Evolutionary conservation across 1,140 invertebrate genomes (phyloP).

Genomic region (Gyrodactylus bullatarudis): DNA sequence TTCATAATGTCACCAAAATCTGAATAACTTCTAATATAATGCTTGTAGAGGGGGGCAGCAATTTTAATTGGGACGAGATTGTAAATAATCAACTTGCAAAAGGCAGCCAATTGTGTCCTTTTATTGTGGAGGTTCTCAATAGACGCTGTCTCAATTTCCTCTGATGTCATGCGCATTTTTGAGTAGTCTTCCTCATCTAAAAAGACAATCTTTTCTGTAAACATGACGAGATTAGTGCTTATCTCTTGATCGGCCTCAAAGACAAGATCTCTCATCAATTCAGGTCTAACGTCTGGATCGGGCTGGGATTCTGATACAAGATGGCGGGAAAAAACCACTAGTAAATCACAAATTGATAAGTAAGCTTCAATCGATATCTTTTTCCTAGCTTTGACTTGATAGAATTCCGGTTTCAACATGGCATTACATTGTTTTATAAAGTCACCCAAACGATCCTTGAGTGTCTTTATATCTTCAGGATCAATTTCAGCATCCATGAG

Average conservation of each 20-base stretch:
- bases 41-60: conserved; percentile 70
- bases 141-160: conserved; percentile 49
- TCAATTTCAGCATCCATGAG: neutral
- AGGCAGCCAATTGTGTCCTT: conserved; percentile 67
- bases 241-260: neutral
- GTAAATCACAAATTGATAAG: conserved; percentile 58
- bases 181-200: conserved; percentile 21
- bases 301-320: conserved; percentile 15
- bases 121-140: conserved; percentile 83
- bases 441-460: neutral
- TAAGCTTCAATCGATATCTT: conserved; percentile 32
- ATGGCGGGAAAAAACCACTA: conserved; percentile 71
- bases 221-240: neutral
- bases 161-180: conserved; percentile 9
- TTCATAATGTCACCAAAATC: conserved; percentile 99
- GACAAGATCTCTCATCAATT: neutral
- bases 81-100: conserved; percentile 85
- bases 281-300: neutral
- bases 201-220: conserved; percentile 25
- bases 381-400: neutral
- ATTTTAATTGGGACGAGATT: conserved; percentile 64
- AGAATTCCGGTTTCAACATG: neutral
- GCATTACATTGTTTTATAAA: too few species aligned
- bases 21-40: conserved; percentile 72
- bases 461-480: neutral